Evolutionary conservation across 2,888 invertebrate genomes (phyloP).

Genomic region (Ptilodon capucinus): DNA sequence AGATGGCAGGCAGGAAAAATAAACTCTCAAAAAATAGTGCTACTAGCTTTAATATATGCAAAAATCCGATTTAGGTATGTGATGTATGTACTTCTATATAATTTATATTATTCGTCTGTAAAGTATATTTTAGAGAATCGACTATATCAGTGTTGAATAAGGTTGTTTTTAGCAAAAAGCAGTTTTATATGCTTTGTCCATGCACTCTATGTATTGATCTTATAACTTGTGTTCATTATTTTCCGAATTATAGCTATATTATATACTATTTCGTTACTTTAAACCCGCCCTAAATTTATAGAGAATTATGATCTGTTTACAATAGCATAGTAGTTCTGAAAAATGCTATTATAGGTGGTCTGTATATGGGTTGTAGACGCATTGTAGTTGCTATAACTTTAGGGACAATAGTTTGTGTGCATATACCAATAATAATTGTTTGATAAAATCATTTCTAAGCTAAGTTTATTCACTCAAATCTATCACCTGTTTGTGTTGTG

Average conservation of each 20-base stretch:
- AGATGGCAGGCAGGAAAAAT: background rate
- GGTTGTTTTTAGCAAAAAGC: background rate
- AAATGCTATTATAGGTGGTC: no score
- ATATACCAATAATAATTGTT: slow-evolving; percentile 24
- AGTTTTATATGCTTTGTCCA: background rate
- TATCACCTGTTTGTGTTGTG: slow-evolving; percentile 23
- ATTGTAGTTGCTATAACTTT: background rate
- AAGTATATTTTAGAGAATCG: background rate
- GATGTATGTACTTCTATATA: background rate
- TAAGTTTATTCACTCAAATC: slow-evolving; percentile 25
- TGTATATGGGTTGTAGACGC: no score
- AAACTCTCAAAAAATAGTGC: background rate
- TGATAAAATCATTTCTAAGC: slow-evolving; percentile 47
- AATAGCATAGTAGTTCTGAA: no score
- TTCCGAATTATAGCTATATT: background rate
- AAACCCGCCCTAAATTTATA: no score
- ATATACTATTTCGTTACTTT: no score
- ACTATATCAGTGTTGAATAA: background rate
- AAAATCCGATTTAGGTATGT: background rate
- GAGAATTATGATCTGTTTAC: no score
- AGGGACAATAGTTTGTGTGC: background rate
- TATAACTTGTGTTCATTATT: slow-evolving; percentile 10
- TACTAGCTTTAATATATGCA: background rate
- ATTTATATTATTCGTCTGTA: background rate
- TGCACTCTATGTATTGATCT: background rate